Evolutionary conservation across 2,888 invertebrate genomes (phyloP).

Genomic region (Euzetes globulus): DNA sequence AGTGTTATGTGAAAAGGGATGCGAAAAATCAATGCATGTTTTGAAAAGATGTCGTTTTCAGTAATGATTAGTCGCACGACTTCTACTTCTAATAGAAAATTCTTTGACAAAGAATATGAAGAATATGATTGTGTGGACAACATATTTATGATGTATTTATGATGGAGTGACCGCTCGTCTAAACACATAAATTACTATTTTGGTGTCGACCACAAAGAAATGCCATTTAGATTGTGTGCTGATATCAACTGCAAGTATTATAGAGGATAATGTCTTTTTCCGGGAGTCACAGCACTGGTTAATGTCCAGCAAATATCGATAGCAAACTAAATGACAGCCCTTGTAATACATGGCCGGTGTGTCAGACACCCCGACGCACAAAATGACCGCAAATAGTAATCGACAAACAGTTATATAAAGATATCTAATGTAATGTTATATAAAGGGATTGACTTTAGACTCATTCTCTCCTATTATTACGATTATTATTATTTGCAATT

Average conservation of each 20-base stretch:
- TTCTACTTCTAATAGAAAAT: too few relatives aligned
- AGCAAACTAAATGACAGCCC: not conserved
- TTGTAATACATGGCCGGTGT: not conserved
- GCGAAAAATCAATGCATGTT: too few relatives aligned
- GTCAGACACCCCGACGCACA: not conserved
- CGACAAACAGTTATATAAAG: not conserved
- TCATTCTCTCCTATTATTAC: not conserved
- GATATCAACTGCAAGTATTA: not conserved
- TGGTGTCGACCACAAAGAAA: not conserved
- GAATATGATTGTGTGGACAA: too few relatives aligned
- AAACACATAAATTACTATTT: slow-evolving; percentile 11
- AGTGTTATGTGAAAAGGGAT: too few relatives aligned
- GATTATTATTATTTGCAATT: not conserved
- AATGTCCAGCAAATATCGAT: slow-evolving; percentile 10
- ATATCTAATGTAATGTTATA: not conserved
- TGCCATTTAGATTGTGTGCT: slow-evolving; percentile 14
- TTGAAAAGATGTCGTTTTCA: too few relatives aligned
- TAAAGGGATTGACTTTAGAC: not conserved
- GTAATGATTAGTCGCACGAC: too few relatives aligned
- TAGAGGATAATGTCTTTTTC: slow-evolving; percentile 23
- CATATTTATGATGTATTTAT: too few relatives aligned
- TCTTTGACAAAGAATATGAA: too few relatives aligned
- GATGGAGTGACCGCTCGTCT: not conserved
- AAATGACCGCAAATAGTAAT: slow-evolving; percentile 1
- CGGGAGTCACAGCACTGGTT: not conserved